Conservation (phyloP, 2,888 invertebrate genomes). For the Leptothorax acervorum region DNA sequence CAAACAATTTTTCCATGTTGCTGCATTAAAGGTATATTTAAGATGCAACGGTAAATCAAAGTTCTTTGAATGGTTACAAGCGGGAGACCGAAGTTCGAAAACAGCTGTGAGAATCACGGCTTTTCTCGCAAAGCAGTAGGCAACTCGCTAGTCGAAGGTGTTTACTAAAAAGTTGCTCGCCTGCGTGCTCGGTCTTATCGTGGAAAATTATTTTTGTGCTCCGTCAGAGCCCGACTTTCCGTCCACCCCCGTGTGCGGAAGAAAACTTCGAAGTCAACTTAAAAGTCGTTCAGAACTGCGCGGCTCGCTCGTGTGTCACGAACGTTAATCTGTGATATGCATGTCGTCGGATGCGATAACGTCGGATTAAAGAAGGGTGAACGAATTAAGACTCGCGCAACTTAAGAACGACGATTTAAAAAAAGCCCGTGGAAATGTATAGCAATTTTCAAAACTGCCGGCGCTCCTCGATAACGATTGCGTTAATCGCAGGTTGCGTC, state of each 20-base stretch:
- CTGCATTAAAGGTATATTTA: conserved; percentile 20
- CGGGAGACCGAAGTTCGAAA: conserved; percentile 39
- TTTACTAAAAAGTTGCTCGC: conserved; percentile 56
- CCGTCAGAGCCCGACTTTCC: conserved; percentile 36
- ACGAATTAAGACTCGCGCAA: conserved; percentile 52
- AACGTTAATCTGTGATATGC: conserved; percentile 59
- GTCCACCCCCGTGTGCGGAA: background rate
- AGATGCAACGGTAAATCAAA: conserved; percentile 27
- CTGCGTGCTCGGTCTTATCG: conserved; percentile 52
- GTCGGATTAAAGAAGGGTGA: conserved; percentile 55
- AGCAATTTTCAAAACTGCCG: conserved; percentile 32
- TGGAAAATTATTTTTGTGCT: conserved; percentile 58
- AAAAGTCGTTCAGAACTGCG: conserved; percentile 51
- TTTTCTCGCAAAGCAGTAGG: conserved; percentile 34
- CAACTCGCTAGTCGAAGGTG: conserved; percentile 33
- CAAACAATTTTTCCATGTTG: background rate
- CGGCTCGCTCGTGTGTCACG: conserved; percentile 55
- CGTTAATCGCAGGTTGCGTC: conserved; percentile 38
- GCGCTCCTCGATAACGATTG: conserved; percentile 4
- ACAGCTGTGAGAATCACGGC: conserved; percentile 45
- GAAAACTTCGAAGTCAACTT: conserved; percentile 47
- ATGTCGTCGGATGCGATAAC: conserved; percentile 56
- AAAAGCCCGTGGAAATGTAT: background rate
- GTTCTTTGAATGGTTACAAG: conserved; percentile 2
- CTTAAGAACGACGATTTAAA: conserved; percentile 10